A percentile compares a stretch with the other conserved stretches of the same genome.
Evolutionary conservation across 2,888 invertebrate genomes (phyloP).

Genomic region (Tipula helvola): DNA sequence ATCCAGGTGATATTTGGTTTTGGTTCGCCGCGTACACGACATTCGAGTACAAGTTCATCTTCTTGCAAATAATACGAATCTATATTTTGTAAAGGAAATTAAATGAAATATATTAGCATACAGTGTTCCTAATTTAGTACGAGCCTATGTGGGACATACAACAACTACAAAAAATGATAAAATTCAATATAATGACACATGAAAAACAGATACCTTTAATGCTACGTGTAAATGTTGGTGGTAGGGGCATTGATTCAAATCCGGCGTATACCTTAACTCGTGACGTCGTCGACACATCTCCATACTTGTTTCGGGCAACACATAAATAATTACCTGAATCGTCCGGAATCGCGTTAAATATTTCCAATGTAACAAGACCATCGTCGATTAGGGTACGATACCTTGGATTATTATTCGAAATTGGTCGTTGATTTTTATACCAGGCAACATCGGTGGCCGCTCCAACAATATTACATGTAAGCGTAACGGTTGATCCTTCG

Average conservation of each 20-base stretch:
- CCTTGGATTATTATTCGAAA: conserved; percentile 42
- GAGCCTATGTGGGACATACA: neutral
- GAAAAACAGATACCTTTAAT: conserved; percentile 45
- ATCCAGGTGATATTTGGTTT: conserved; percentile 62
- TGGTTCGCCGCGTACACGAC: conserved; percentile 63
- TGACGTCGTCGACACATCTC: conserved; percentile 56
- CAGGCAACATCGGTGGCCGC: conserved; percentile 54
- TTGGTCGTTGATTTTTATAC: conserved; percentile 54
- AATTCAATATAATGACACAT: neutral
- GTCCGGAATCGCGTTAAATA: conserved; percentile 48
- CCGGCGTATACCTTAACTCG: conserved; percentile 61
- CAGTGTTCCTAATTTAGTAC: neutral
- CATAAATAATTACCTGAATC: conserved; percentile 75
- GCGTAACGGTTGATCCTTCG: conserved; percentile 57
- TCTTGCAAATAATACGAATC: conserved; percentile 60
- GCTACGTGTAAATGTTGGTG: conserved; percentile 61
- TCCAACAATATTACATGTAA: conserved; percentile 64
- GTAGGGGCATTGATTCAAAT: conserved; percentile 53
- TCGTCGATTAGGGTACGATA: conserved; percentile 46
- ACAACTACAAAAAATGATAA: neutral
- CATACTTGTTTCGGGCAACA: conserved; percentile 61
- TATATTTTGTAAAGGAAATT: conserved; percentile 24
- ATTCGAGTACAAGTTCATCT: conserved; percentile 65
- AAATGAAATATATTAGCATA: neutral
- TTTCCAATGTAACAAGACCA: conserved; percentile 62